A percentile compares a stretch with the other conserved stretches of the same genome.
phyloP scores from a whole-genome alignment of 2,888 invertebrate species.

The Ennomos erosarius region DNA sequence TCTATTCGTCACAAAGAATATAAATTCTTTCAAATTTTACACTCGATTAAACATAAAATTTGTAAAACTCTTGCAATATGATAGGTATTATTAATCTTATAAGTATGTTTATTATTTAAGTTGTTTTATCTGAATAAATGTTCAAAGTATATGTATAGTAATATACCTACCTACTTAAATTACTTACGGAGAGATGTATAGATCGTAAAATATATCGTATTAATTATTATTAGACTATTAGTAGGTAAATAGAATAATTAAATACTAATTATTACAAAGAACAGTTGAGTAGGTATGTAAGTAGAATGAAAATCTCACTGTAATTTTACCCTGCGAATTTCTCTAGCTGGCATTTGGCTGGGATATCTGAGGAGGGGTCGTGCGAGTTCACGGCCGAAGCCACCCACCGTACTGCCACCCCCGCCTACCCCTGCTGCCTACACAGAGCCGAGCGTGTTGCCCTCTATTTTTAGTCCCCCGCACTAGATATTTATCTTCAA shows the following conservation, averaged over 20 bases:
- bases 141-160: too few relatives aligned
- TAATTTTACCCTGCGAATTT: constrained; percentile 33
- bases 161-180: too few relatives aligned
- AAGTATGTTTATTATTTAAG: too few relatives aligned
- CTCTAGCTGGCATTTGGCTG: constrained; percentile 38
- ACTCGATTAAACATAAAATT: too few relatives aligned
- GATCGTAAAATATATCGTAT: too few relatives aligned
- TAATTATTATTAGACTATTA: too few relatives aligned
- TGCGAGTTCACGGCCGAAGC: constrained; percentile 73
- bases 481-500: constrained; percentile 33
- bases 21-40: too few relatives aligned
- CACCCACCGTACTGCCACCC: constrained; percentile 24
- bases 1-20: constrained; percentile 1
- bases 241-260: neutral
- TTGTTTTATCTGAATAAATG: too few relatives aligned
- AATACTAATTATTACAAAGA: neutral
- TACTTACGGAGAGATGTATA: too few relatives aligned
- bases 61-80: too few relatives aligned
- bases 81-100: too few relatives aligned
- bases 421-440: constrained; percentile 46
- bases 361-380: constrained; percentile 62
- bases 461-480: constrained; percentile 66
- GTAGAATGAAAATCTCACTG: constrained; percentile 26
- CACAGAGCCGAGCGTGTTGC: constrained; percentile 39
- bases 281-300: neutral